Percentiles rank a stretch among this genome's conserved stretches.
Evolutionary conservation across 2,113 vertebrate species (phyloP).

Genomic region (Maylandia zebra): DNA sequence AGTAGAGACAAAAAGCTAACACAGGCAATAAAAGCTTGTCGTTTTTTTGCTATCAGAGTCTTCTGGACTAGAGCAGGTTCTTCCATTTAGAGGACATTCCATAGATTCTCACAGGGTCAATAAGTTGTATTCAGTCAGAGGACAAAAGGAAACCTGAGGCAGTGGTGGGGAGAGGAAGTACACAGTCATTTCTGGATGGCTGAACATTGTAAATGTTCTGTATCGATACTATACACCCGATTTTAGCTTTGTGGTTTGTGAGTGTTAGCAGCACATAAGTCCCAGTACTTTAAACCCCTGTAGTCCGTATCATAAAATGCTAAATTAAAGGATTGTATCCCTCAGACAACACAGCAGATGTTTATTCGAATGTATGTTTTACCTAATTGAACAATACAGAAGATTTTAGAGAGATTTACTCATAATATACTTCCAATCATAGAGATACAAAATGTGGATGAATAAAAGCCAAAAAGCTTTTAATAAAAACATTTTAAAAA

Average conservation of each 20-base stretch:
- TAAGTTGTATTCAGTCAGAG: not conserved
- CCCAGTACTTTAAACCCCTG: not conserved
- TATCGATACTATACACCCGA: not conserved
- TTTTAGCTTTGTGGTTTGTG: not conserved
- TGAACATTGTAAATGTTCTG: not conserved
- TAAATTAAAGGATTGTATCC: fast-evolving
- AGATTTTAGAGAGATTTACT: fast-evolving
- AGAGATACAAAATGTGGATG: fast-evolving
- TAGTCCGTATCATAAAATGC: not conserved
- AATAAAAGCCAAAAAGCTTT: not conserved
- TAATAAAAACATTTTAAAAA: not conserved
- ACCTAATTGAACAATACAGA: fast-evolving
- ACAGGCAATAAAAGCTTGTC: not conserved
- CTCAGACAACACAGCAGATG: fast-evolving
- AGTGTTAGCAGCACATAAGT: not conserved
- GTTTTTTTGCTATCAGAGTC: not conserved
- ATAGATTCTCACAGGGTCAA: not conserved
- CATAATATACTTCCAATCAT: fast-evolving
- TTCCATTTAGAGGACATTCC: not conserved
- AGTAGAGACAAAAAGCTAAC: not conserved
- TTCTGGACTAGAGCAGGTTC: not conserved
- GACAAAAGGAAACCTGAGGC: not conserved
- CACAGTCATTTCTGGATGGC: not conserved
- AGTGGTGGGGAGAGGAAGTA: not conserved
- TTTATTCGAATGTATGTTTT: not conserved